phyloP scores from a whole-genome alignment of 1,140 invertebrate species.

The Lordiphosa collinella region DNA sequence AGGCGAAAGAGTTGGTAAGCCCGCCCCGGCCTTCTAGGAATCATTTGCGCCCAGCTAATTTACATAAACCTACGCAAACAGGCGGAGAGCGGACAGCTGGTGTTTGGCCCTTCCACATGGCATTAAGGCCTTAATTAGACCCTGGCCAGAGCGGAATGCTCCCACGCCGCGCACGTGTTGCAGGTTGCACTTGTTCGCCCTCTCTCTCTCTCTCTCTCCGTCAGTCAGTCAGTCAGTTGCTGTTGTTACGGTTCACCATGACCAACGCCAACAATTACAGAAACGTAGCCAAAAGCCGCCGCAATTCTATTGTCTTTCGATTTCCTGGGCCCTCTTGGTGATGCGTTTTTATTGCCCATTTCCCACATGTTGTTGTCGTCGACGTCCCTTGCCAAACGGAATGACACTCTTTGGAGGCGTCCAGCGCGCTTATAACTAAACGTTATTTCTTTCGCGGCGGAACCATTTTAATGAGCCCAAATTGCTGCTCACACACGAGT shows the following conservation, averaged over 20 bases:
- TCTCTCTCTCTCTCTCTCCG: constrained; percentile 13
- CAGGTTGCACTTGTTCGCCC: constrained; percentile 47
- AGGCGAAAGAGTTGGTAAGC: constrained; percentile 57
- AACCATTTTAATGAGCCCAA: constrained; percentile 76
- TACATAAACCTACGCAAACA: constrained; percentile 70
- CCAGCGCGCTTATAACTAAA: constrained; percentile 23
- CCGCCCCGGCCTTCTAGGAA: constrained; percentile 63
- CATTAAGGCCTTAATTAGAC: constrained; percentile 55
- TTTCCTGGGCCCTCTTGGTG: constrained; percentile 45
- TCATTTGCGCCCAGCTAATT: constrained; percentile 65
- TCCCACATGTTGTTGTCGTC: constrained; percentile 58
- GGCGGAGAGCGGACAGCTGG: constrained; percentile 16
- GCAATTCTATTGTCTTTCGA: constrained; percentile 77
- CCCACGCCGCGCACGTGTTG: constrained; percentile 16
- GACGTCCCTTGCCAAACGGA: constrained; percentile 8
- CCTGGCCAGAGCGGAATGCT: constrained; percentile 20
- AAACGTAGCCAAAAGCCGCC: constrained; percentile 28
- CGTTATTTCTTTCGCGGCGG: constrained; percentile 29
- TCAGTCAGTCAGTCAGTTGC: constrained; percentile 55
- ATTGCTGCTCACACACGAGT: constrained; percentile 49
- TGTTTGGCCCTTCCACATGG: constrained; percentile 16
- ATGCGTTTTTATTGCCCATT: constrained; percentile 65
- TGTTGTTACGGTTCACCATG: constrained; percentile 77
- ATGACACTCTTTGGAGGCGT: constrained; percentile 16
- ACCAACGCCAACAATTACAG: constrained; percentile 74